These are phyloP conservation scores for Drosophila prostipennis DNA, from an alignment of 2,888 invertebrate genomes.

Conservation along the genomic window DNA sequence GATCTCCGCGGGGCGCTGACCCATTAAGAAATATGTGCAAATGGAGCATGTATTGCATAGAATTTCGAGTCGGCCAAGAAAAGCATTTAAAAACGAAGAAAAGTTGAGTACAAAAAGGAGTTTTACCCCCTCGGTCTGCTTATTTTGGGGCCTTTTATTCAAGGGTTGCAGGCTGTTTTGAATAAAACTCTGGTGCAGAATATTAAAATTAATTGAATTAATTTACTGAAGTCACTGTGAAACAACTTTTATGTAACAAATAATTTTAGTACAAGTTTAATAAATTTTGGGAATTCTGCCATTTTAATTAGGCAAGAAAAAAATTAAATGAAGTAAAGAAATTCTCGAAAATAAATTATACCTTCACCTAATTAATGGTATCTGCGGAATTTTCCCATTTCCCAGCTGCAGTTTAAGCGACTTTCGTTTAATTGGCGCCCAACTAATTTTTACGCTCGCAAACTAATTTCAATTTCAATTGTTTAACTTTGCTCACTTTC, in stretches of 20 bases:
- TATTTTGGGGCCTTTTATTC: background rate
- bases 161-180: background rate
- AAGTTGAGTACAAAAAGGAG: background rate
- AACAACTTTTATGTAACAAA: too few species aligned
- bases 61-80: background rate
- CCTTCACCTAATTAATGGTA: background rate
- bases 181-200: too few species aligned
- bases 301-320: too few species aligned
- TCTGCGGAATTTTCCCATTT: background rate
- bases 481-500: slow-evolving; percentile 39
- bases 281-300: too few species aligned
- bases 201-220: too few species aligned
- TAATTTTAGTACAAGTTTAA: too few species aligned
- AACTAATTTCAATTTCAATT: slow-evolving; percentile 45
- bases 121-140: background rate
- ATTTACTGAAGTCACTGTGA: too few species aligned
- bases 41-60: slow-evolving; percentile 24
- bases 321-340: background rate
- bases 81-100: slow-evolving; percentile 1
- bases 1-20: slow-evolving; percentile 19
- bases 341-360: background rate
- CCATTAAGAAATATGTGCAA: slow-evolving; percentile 36
- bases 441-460: slow-evolving; percentile 23
- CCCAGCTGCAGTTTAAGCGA: background rate
- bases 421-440: slow-evolving; percentile 7